These are phyloP conservation scores for Bothrops jararaca DNA, from an alignment of 2,113 vertebrate genomes.

Conservation along the genomic window DNA sequence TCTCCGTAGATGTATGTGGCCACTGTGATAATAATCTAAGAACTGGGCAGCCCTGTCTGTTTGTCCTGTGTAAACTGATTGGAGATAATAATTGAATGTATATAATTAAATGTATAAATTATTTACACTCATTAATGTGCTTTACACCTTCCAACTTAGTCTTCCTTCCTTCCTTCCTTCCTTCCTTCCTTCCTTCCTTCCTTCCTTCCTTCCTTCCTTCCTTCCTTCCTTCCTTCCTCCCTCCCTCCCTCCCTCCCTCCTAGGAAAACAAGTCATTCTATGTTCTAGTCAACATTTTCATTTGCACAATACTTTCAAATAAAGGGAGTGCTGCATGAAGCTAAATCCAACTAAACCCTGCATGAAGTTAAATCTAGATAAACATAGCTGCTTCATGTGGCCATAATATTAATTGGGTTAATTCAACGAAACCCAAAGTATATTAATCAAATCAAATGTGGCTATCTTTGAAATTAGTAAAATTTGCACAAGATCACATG, in stretches of 20 bases:
- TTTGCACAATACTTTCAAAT: background rate
- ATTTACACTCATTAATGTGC: background rate
- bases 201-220: background rate
- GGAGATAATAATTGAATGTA: background rate
- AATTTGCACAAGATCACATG: background rate
- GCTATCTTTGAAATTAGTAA: background rate
- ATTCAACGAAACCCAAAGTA: background rate
- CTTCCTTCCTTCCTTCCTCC: accelerated
- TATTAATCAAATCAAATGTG: background rate
- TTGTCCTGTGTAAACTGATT: background rate
- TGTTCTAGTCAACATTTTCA: background rate
- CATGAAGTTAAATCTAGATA: background rate
- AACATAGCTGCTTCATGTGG: background rate
- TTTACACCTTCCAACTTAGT: background rate
- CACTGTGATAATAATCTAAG: background rate
- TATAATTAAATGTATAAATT: background rate
- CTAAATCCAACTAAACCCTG: background rate
- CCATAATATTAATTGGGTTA: background rate
- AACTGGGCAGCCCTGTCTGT: background rate
- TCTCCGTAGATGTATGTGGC: background rate
- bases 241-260: too few relatives aligned
- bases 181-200: too few relatives aligned
- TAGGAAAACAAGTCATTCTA: background rate
- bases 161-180: background rate
- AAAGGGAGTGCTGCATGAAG: background rate